These are phyloP conservation scores for Butastur rufipennis DNA, from an alignment of 2,113 vertebrate genomes.

Conservation along the genomic window DNA sequence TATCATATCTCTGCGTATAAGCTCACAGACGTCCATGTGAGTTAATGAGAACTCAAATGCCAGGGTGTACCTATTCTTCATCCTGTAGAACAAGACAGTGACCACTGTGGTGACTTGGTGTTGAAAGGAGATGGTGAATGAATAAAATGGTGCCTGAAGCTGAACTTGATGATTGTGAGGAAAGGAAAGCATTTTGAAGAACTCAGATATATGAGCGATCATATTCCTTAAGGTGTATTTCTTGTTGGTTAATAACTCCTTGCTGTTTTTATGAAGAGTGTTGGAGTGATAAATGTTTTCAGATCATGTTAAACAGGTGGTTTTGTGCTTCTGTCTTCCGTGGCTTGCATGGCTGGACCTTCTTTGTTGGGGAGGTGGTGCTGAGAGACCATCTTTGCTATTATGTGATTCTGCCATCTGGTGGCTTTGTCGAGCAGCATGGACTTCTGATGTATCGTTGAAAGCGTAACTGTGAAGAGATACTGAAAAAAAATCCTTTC, in stretches of 20 bases:
- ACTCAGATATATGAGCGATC: not conserved
- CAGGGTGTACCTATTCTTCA: not conserved
- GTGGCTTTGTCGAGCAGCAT: not conserved
- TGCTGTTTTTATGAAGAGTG: not conserved
- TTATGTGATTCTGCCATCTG: slow-evolving; percentile 11
- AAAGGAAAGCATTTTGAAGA: not conserved
- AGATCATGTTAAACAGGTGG: not conserved
- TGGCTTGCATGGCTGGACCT: not conserved
- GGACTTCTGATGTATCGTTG: not conserved
- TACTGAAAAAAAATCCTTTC: not conserved
- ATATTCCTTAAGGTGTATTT: not conserved
- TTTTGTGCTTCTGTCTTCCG: not conserved
- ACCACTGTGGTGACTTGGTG: not conserved
- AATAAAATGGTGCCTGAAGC: not conserved
- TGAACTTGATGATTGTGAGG: not conserved
- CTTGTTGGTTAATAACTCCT: not conserved
- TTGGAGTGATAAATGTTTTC: not conserved
- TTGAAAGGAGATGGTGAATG: not conserved
- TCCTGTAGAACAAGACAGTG: not conserved
- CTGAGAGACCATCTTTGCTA: not conserved
- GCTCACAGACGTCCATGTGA: not conserved
- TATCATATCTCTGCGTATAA: not conserved
- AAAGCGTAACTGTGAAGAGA: not conserved
- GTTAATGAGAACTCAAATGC: not conserved
- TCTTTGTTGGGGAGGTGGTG: not conserved